These are phyloP conservation scores for Thalassoma bifasciatum DNA, from an alignment of 2,113 vertebrate species.

Conservation along the genomic window DNA sequence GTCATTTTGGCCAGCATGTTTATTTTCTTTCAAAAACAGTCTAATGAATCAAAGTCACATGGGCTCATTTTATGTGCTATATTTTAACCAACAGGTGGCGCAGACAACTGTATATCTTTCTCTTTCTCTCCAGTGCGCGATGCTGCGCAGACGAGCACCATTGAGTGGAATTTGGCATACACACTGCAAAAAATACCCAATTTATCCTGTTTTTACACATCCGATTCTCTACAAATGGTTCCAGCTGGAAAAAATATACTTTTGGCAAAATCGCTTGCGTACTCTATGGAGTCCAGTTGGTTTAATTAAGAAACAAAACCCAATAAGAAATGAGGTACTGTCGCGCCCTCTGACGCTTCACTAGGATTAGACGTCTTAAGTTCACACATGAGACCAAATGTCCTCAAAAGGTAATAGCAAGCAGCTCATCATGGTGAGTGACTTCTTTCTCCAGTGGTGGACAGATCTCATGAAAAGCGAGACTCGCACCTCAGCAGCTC, in stretches of 20 bases:
- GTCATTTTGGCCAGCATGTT: too few species aligned
- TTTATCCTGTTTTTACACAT: not conserved
- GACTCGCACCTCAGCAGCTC: not conserved
- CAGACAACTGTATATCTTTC: not conserved
- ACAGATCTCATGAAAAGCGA: not conserved
- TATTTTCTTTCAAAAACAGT: too few species aligned
- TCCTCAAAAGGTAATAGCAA: not conserved
- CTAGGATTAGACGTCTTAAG: too few species aligned
- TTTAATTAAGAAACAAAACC: not conserved
- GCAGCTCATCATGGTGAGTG: too few species aligned
- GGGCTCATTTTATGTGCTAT: too few species aligned
- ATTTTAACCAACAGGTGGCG: slow-evolving; percentile 35
- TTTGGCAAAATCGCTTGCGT: rapidly evolving
- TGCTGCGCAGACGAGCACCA: slow-evolving; percentile 6
- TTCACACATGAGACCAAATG: too few species aligned
- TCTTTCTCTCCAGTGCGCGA: not conserved
- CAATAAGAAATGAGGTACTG: too few species aligned
- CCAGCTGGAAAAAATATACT: not conserved
- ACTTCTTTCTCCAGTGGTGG: not conserved
- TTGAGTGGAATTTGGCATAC: slow-evolving; percentile 34
- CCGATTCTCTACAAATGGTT: too few species aligned
- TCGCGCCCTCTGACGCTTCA: too few species aligned
- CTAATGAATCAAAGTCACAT: too few species aligned
- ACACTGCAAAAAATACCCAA: slow-evolving; percentile 39
- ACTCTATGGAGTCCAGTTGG: not conserved